Conservation (phyloP, 2,888 invertebrate genomes). For the Mechanitis messenoides region DNA sequence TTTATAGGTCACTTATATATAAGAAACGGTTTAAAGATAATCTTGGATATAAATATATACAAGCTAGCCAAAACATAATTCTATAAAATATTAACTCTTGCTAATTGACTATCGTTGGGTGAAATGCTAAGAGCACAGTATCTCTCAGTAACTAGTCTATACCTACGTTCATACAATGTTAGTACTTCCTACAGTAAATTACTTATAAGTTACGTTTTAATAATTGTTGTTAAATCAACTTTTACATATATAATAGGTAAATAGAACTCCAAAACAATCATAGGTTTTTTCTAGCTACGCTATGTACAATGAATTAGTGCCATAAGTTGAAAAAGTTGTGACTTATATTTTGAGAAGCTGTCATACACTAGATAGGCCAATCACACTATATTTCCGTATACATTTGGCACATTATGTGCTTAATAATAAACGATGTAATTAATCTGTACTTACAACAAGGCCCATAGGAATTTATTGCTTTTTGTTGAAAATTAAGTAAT, state of each 20-base stretch:
- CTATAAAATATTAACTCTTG: conserved; percentile 69
- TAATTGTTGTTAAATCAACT: conserved; percentile 65
- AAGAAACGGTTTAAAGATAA: conserved; percentile 38
- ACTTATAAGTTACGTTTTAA: conserved; percentile 50
- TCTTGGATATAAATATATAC: conserved; percentile 55
- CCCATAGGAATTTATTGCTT: conserved; percentile 67
- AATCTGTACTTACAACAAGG: conserved; percentile 55
- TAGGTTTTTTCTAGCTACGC: conserved; percentile 58
- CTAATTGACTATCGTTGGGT: conserved; percentile 78
- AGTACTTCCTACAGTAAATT: conserved; percentile 27
- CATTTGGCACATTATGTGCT: conserved; percentile 68
- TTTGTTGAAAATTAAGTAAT: conserved; percentile 19
- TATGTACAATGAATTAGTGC: conserved; percentile 66
- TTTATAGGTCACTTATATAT: conserved; percentile 36
- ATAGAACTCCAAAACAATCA: conserved; percentile 62
- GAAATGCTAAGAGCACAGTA: conserved; percentile 60
- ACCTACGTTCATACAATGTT: conserved; percentile 54
- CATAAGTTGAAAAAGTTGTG: conserved; percentile 29
- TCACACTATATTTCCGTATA: conserved; percentile 27
- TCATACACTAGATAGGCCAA: conserved; percentile 8
- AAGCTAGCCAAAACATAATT: conserved; percentile 52
- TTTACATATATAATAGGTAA: conserved; percentile 72
- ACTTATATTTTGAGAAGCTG: conserved; percentile 17
- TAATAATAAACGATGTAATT: conserved; percentile 36
- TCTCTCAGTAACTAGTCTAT: conserved; percentile 64